Conservation (phyloP, 2,888 invertebrate species). For the Germaria angustata region DNA sequence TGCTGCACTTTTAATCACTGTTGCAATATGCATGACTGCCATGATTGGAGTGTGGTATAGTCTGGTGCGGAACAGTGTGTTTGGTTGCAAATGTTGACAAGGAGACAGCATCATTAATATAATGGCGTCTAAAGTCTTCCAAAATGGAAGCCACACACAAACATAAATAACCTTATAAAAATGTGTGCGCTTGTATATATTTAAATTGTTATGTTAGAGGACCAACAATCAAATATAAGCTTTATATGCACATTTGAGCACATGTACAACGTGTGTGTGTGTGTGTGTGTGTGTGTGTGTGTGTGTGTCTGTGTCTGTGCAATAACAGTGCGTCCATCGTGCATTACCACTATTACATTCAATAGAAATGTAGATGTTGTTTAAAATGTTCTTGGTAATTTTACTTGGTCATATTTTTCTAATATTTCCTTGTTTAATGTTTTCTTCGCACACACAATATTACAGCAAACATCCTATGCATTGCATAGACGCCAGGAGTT, state of each 20-base stretch:
- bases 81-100: slow-evolving; percentile 5
- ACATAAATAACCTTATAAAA: background rate
- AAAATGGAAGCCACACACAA: slow-evolving; percentile 17
- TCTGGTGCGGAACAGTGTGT: slow-evolving; percentile 2
- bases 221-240: slow-evolving; percentile 18
- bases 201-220: slow-evolving; percentile 16
- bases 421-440: slow-evolving; percentile 18
- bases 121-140: slow-evolving; percentile 62
- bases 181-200: background rate
- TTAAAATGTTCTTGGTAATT: background rate
- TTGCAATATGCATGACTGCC: slow-evolving; percentile 44
- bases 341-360: background rate
- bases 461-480: slow-evolving; percentile 37
- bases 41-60: slow-evolving; percentile 1
- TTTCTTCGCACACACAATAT: slow-evolving; percentile 1
- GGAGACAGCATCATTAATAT: slow-evolving; percentile 55
- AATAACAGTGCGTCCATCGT: slow-evolving; percentile 1
- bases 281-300: background rate
- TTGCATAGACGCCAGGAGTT: slow-evolving; percentile 55
- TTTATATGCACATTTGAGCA: background rate
- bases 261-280: background rate
- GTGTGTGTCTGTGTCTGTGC: background rate
- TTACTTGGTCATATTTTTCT: slow-evolving; percentile 38
- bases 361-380: slow-evolving; percentile 15
- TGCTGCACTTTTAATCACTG: slow-evolving; percentile 28